Percentiles rank a stretch among this genome's conserved stretches.
phyloP scores from a whole-genome alignment of 2,888 invertebrate genomes.

The Dryomyza anilis region DNA sequence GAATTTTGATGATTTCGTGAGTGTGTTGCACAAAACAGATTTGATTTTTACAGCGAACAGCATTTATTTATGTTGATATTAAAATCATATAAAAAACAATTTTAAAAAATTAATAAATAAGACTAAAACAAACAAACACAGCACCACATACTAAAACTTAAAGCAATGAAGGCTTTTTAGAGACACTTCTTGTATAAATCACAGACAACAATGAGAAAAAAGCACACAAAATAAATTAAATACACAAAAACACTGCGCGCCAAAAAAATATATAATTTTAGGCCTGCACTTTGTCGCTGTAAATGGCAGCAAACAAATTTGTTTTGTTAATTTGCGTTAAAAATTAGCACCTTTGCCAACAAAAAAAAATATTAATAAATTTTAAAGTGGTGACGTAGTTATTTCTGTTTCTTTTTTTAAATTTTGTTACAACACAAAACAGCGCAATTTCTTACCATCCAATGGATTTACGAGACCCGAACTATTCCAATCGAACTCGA shows the following conservation, averaged over 20 bases:
- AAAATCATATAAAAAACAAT: too few species aligned
- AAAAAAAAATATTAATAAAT: slow-evolving; percentile 7
- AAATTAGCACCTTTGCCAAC: slow-evolving; percentile 4
- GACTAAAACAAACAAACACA: too few species aligned
- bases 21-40: too few species aligned
- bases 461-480: slow-evolving; percentile 75
- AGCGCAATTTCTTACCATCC: slow-evolving; percentile 64
- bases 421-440: slow-evolving; percentile 39
- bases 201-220: neutral
- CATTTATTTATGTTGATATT: too few species aligned
- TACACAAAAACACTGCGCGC: neutral
- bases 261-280: neutral
- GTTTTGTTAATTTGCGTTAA: slow-evolving; percentile 10
- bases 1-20: too few species aligned
- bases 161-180: too few species aligned
- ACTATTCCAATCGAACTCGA: slow-evolving; percentile 77
- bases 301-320: slow-evolving; percentile 1
- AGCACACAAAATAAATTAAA: neutral
- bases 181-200: too few species aligned
- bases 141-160: too few species aligned
- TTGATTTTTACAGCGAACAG: too few species aligned
- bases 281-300: neutral
- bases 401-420: neutral
- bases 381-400: slow-evolving; percentile 12
- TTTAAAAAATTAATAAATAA: too few species aligned